Evolutionary conservation across 2,888 invertebrate species (phyloP), one percentile per base, ranked within the genome.

Genomic region (Mimachlamys varia): DNA sequence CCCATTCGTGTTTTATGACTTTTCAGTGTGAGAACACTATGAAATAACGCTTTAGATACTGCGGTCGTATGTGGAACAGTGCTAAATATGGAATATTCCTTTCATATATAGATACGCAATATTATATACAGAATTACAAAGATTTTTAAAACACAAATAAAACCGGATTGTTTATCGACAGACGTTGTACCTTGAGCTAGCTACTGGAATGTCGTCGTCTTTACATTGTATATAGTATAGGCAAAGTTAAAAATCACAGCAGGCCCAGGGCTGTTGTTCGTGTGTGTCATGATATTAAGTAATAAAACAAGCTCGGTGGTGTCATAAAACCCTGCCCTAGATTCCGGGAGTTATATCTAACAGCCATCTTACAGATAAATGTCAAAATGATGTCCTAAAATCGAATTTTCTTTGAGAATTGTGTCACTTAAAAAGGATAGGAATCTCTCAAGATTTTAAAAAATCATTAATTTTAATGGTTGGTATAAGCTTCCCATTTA

Each of bases 201-300:
- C 4, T 44, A 44, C 44, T 3, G 44, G 44, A 44, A 44, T 44
- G 44, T 44, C 44, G 44, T 5, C 44, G 44, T 44, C 44, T 44
- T 44, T 5, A 44, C 7, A 53, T 0, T 53, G 2, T 10, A 53
- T 33, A 76, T 33, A 27, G 27, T 17, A 76, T 76, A 33, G 27
- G 27, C 76, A 27, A 33, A 76, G 2, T 33, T 76, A 33, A 33
- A 22, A 33, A 19, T 58, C 76, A 7, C 33, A 76, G 27, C 76
- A 5, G 27, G 1, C 2, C 76, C n/a, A 15, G 33, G 27, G 0
- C 76, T 33, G 27, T 76, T 33, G 33, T 58, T 58, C 58, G 58
- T 58, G 58, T 76, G 22, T 76, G 76, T 27, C 76, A 33, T 76
- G 76, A 33, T 76, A 33, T 27, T 76, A 76, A 76, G 76, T 76